These are phyloP conservation scores for Brassicogethes aeneus DNA, from an alignment of 2,888 invertebrate genomes.

Conservation along the genomic window DNA sequence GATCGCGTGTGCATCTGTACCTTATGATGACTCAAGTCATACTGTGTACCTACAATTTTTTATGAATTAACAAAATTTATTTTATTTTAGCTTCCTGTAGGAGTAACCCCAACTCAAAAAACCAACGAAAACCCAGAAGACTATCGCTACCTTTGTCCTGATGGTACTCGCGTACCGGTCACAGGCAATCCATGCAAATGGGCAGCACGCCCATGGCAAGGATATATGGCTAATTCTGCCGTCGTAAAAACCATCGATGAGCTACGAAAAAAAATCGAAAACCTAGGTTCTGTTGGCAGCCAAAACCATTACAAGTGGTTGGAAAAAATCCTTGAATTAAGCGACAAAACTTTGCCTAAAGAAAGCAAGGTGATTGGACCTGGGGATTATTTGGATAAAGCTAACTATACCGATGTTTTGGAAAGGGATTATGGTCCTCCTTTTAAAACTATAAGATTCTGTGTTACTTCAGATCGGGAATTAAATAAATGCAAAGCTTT, in stretches of 20 bases:
- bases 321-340: constrained; percentile 47
- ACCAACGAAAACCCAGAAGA: constrained; percentile 56
- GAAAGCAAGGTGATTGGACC: constrained; percentile 33
- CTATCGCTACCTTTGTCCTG: constrained; percentile 70
- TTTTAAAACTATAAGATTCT: constrained; percentile 56
- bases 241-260: constrained; percentile 46
- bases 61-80: too few species aligned
- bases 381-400: constrained; percentile 33
- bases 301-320: constrained; percentile 40
- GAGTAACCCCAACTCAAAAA: constrained; percentile 47
- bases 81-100: constrained; percentile 51
- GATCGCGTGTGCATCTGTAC: too few species aligned
- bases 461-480: constrained; percentile 58
- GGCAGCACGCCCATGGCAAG: constrained; percentile 83
- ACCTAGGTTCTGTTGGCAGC: constrained; percentile 41
- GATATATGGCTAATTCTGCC: constrained; percentile 60
- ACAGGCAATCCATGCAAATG: constrained; percentile 62
- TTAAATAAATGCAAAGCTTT: constrained; percentile 66
- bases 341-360: constrained; percentile 48
- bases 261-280: constrained; percentile 47
- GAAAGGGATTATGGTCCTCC: constrained; percentile 66
- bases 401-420: constrained; percentile 51
- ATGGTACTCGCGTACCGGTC: constrained; percentile 61
- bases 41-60: too few species aligned
- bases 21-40: too few species aligned